Conservation (phyloP, 2,113 vertebrate genomes). For the Rhegmatorhina hoffmannsi region DNA sequence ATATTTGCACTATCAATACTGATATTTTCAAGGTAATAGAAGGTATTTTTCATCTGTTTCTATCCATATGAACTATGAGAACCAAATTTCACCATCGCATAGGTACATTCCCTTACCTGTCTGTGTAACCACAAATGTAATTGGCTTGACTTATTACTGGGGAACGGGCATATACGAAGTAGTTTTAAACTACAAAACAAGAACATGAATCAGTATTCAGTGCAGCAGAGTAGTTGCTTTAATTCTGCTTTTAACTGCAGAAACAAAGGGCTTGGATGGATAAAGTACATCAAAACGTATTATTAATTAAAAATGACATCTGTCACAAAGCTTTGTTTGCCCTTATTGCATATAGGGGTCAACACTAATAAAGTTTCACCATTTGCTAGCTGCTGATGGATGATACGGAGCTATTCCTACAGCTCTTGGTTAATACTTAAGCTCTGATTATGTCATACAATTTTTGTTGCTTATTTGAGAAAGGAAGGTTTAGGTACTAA, state of each 20-base stretch:
- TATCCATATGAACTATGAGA: not conserved
- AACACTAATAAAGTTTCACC: not conserved
- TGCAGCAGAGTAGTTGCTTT: not conserved
- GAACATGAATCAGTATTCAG: not conserved
- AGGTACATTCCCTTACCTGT: not conserved
- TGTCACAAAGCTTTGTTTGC: not conserved
- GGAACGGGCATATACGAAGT: not conserved
- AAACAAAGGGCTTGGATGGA: not conserved
- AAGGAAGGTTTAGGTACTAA: not conserved
- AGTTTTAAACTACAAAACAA: not conserved
- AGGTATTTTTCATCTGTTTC: not conserved
- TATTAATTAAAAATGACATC: slow-evolving; percentile 4
- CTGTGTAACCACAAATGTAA: not conserved
- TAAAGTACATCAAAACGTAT: not conserved
- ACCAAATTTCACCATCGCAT: not conserved
- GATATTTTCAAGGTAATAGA: not conserved
- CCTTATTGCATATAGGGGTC: not conserved
- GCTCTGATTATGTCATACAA: not conserved
- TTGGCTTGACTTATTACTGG: not conserved
- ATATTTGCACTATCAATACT: not conserved
- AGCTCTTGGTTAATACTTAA: not conserved
- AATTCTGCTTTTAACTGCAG: not conserved
- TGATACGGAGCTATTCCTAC: not conserved
- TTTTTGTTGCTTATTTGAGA: not conserved
- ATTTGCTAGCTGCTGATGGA: slow-evolving; percentile 18